Evolutionary conservation across 2,113 vertebrate genomes (phyloP), one percentile per base, ranked within the genome.

Genomic region (Pardalotus punctatus): DNA sequence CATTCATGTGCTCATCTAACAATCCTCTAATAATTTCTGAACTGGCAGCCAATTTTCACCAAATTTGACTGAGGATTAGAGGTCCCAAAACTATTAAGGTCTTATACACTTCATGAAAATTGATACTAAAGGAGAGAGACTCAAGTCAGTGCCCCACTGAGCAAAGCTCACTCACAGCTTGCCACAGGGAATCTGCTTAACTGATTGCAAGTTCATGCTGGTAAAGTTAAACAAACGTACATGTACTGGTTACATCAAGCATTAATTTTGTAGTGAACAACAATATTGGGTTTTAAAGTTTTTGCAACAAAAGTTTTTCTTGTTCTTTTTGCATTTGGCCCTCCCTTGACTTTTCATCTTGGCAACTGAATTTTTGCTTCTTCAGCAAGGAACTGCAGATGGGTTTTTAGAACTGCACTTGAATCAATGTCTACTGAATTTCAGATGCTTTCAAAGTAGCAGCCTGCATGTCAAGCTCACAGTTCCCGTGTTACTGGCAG

Each of bases 41-140:
- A 80, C 54, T 88, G 42, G 54, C 86, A 90, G 82, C 80, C 92
- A 94, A 92, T 96, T 96, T 94, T 85, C 92, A 17, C 58, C 76
- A 97, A 92, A 96, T 95, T 88, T 95, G 85, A 93, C 82, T 95
- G 95, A 97, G 95, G 42, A 94, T 97, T 96, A 77, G 80, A 93
- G 58, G 92, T 95, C 94, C 78, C 95, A 81, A 74, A 95, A 57
- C 96, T 95, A 96, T 95, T 96, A 96, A 93, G 35, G 58, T 81
- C 50, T 94, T 81, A 35, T 3, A 82, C 33, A 8, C 91, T 88
- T 90, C 12, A 61, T 77, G 88, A 92, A 94, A 96, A 93, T 93
- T 88, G 90, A 69, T 80, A 82, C 62, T 92, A 51, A 93, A 90
- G 77, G 69, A 88, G 76, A 92, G 90, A 77, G 66, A 92, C 36